Evolutionary conservation across 2,888 invertebrate species (phyloP).

Genomic region (Alsophila aescularia): DNA sequence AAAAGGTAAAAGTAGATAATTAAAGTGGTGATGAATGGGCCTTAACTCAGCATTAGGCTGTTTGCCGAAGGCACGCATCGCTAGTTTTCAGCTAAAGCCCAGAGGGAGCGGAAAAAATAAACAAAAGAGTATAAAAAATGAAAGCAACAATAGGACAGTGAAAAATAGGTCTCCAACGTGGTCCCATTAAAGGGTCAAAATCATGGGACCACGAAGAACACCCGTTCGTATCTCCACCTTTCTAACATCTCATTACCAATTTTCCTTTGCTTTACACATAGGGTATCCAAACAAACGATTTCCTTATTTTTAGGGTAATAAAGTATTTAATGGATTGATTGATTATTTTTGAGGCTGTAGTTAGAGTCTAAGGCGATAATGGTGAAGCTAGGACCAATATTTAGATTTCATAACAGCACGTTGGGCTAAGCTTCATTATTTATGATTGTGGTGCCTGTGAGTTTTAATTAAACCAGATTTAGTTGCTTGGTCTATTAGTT

Average conservation of each 20-base stretch:
- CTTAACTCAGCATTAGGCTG: too few relatives aligned
- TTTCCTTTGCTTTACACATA: neutral
- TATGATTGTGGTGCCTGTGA: conserved; percentile 30
- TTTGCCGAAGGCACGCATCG: too few relatives aligned
- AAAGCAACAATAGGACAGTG: too few relatives aligned
- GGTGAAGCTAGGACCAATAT: conserved; percentile 35
- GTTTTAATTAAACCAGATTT: conserved; percentile 37
- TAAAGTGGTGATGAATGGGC: too few relatives aligned
- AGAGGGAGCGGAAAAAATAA: too few relatives aligned
- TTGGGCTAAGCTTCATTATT: conserved; percentile 29
- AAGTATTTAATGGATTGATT: neutral
- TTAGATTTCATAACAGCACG: conserved; percentile 41
- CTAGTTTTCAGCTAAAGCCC: too few relatives aligned
- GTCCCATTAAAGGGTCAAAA: neutral
- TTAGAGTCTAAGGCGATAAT: conserved; percentile 3
- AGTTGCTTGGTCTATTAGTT: neutral
- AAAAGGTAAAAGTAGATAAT: too few relatives aligned
- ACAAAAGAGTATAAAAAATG: too few relatives aligned
- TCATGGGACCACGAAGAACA: neutral
- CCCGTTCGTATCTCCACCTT: neutral
- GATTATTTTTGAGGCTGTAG: neutral
- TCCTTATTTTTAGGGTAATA: neutral
- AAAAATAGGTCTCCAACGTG: too few relatives aligned
- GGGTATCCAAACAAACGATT: neutral
- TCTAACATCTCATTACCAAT: neutral